Percentiles rank a stretch among this genome's conserved stretches.
Evolutionary conservation across 2,888 invertebrate species (phyloP).

Genomic region (Brachypalpus laphriformis): DNA sequence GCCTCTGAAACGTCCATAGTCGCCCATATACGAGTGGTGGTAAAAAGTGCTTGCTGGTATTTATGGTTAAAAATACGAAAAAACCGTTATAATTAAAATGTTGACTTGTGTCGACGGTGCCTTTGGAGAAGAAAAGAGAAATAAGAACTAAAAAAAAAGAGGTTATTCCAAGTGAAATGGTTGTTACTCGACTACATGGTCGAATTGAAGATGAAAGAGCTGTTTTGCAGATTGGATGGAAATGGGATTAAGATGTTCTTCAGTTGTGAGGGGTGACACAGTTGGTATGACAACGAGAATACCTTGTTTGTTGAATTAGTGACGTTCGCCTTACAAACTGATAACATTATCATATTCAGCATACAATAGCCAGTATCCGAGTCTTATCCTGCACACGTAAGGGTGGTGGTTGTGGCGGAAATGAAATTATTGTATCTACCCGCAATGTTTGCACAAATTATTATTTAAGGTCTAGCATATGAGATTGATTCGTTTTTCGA

Average conservation of each 20-base stretch:
- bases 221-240: slow-evolving; percentile 19
- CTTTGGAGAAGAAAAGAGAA: slow-evolving; percentile 6
- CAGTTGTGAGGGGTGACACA: slow-evolving; percentile 8
- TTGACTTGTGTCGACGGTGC: slow-evolving; percentile 14
- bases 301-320: slow-evolving; percentile 36
- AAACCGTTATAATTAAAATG: slow-evolving; percentile 68
- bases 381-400: background rate
- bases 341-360: slow-evolving; percentile 29
- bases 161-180: slow-evolving; percentile 16
- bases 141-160: background rate
- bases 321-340: slow-evolving; percentile 26
- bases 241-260: slow-evolving; percentile 59
- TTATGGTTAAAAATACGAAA: slow-evolving; percentile 61
- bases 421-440: slow-evolving; percentile 10
- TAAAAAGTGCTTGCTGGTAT: slow-evolving; percentile 63
- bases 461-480: slow-evolving; percentile 6
- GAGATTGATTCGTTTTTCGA: background rate
- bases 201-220: slow-evolving; percentile 49
- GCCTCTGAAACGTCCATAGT: slow-evolving; percentile 53
- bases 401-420: background rate
- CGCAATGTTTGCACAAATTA: slow-evolving; percentile 51
- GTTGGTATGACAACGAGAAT: slow-evolving; percentile 43
- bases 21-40: slow-evolving; percentile 51
- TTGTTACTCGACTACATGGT: background rate
- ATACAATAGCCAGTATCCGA: background rate